Evolutionary conservation across 2,797 vertebrate species (phyloP).

Genomic region (Monodelphis domestica): DNA sequence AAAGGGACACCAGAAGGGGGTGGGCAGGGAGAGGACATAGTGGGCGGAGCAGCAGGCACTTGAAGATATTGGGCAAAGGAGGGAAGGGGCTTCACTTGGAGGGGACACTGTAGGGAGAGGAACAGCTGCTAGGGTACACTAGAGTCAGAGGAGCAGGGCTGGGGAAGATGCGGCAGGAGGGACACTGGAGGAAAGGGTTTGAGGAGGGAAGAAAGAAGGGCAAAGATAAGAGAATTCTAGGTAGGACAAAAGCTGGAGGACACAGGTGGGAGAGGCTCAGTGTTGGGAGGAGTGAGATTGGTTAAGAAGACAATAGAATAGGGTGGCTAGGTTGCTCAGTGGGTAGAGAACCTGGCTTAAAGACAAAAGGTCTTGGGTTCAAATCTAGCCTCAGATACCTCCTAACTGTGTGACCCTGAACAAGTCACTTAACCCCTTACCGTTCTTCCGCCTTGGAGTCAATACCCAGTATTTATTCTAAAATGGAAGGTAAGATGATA

Average conservation of each 20-base stretch:
- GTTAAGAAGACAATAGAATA: background rate
- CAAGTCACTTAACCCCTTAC: no score
- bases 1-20: background rate
- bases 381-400: no score
- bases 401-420: no score
- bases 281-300: background rate
- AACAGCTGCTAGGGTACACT: background rate
- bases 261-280: no score
- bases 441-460: no score
- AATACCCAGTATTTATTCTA: no score
- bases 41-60: background rate
- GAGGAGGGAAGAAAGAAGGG: background rate
- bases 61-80: background rate
- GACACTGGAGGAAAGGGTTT: background rate
- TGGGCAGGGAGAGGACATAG: background rate
- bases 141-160: fast-evolving
- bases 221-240: background rate
- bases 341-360: no score
- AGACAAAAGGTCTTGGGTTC: no score
- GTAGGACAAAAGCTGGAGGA: background rate
- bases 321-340: no score
- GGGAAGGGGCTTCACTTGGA: background rate
- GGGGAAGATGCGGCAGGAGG: background rate
- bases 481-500: no score
- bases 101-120: background rate